Base-by-base conservation (phyloP, 2,113 vertebrate genomes). In the Kryptolebias marmoratus region DNA sequence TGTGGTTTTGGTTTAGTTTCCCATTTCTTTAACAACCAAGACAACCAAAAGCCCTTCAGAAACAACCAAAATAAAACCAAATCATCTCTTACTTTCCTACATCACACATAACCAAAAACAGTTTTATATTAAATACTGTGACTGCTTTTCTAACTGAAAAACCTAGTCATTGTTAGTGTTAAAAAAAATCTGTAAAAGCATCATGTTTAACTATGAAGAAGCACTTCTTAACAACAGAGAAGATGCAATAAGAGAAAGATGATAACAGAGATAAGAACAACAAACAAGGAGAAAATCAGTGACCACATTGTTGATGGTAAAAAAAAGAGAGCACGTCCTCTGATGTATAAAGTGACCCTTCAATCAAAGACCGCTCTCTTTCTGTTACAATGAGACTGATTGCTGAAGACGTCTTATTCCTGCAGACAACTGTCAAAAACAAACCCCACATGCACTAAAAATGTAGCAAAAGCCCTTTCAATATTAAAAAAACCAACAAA, bases 271-370 rank as follows among this genome's bases (percentile, higher is more conserved):
- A 73, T 73, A 76, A 74, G 63, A 65, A 81, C 68, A 82, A 84
- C 63, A 87, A 85, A 82, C 53, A 64, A 62, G 71, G 56, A 79
- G 64, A 65, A 42, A 83, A 87, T 64, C 53, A 48, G 66, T 49
- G 73, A 66, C 53, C 18, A 44, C 56, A 73, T 64, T 79, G 81
- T 86, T 90, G 80, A 84, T 76, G 47, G 62, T 69, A 75, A 47
- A 30, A 79, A 75, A 80, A 52, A 80, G 73, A 85, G 78, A 86
- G 78, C 42, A 75, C 67, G 75, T 47, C 76, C 80, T 86, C 55
- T 11, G 16, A 73, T 77, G 80, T 68, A 83, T 80, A 82, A 89
- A 90, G 90, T 88, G 90, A 88, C 76, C 78, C 90, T 90, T 85
- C 89, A 92, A 92, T 92, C 90, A 92, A 82, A 86, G 68, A 79